Base-by-base conservation (phyloP, 2,113 vertebrate species). In the Apodemus sylvaticus region DNA sequence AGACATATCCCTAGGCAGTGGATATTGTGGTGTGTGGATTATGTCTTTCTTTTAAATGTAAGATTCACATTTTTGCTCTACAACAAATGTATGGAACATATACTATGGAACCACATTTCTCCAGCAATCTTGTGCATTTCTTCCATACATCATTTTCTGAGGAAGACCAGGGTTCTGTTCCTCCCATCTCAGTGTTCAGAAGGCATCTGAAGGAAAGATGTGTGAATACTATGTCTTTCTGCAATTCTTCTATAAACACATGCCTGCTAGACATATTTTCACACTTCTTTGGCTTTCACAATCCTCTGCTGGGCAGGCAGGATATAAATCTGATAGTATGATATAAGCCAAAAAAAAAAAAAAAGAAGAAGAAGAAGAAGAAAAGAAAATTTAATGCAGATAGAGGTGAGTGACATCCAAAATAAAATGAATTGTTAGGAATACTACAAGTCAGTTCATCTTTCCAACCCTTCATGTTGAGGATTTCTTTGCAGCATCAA, bases 401-500 rank as follows among this genome's bases (percentile, higher is more conserved):
- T 79, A 70, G 55, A 86, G 36, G 39, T 89, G 68, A 87, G 76
- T 60, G 74, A 94, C 74, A 68, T 68, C 58, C 71, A 42, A 91
- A 95, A 90, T 82, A 73, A 94, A 60, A 53, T 60, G 58, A 83
- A 88, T 90, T 77, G 20, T 31, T 95, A 92, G 81, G 70, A 95
- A 79, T 62, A 77, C 94, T n/a, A 66, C 60, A 95, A 82, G 36
- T 36, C 64, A 77, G 62, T 89, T 70, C 16, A 24, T 96, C 88
- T 93, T 74, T 42, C 81, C 22, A 92, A 58, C 36, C 60, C 86
- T 91, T 93, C 60, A 39, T 48, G 16, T 74, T 91, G n/a, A 31
- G 82, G 79, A 91, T 95, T 97, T 90, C 76, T 92, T 89, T 93
- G 64, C 10, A 77, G 87, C 48, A 95, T 97, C 91, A 83, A 71